Evolutionary conservation across 2,797 vertebrate species (phyloP).

Genomic region (Lerista edwardsae): DNA sequence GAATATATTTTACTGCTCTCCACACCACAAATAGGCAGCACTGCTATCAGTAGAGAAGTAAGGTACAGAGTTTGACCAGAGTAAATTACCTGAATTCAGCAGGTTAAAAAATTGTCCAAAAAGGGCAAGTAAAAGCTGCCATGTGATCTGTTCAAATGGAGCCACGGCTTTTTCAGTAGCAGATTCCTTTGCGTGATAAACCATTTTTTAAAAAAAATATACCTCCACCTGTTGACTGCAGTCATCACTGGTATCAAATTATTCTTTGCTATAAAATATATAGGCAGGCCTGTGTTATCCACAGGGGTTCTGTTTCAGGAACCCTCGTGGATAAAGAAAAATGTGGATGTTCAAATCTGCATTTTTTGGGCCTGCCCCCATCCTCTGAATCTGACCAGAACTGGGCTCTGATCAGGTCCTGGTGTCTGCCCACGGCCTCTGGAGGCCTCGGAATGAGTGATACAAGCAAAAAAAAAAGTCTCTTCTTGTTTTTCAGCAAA

Average conservation of each 20-base stretch:
- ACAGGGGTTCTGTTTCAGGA: too few relatives aligned
- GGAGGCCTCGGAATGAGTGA: too few relatives aligned
- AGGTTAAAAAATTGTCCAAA: background rate
- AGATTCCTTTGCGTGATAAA: background rate
- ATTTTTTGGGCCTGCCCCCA: too few relatives aligned
- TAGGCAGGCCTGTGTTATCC: too few relatives aligned
- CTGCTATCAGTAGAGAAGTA: constrained; percentile 19
- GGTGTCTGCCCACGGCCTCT: too few relatives aligned
- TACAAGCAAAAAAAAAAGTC: too few relatives aligned
- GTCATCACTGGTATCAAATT: background rate
- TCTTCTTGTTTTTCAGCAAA: too few relatives aligned
- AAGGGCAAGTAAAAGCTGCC: background rate
- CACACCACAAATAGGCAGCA: background rate
- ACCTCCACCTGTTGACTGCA: background rate
- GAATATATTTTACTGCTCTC: background rate
- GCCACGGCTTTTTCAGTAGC: background rate
- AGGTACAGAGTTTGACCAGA: too few relatives aligned
- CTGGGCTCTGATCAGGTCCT: too few relatives aligned
- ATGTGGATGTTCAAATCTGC: too few relatives aligned
- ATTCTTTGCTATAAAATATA: background rate
- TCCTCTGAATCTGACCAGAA: too few relatives aligned
- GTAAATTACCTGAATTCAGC: background rate
- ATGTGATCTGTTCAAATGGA: background rate
- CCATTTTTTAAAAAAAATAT: background rate
- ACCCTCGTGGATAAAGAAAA: too few relatives aligned